Conservation (phyloP, 2,888 invertebrate species). For the Oxystoma pomonae region DNA sequence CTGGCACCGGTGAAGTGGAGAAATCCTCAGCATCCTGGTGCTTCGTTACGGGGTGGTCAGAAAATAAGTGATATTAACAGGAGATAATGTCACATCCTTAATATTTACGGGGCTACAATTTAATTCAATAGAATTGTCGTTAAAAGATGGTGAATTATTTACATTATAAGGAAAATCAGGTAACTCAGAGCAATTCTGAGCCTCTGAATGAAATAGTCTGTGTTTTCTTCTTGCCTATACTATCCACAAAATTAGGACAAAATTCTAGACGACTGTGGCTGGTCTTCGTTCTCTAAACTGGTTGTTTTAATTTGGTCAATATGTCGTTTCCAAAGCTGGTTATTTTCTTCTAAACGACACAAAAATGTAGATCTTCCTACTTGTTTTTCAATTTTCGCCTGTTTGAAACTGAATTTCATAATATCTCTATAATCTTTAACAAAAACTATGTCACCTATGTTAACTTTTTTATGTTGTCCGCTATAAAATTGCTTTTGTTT, state of each 20-base stretch:
- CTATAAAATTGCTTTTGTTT: not conserved
- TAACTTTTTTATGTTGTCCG: not conserved
- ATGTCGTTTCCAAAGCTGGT: not conserved
- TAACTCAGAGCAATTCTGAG: too few species aligned
- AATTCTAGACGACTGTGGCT: too few species aligned
- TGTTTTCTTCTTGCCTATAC: not conserved
- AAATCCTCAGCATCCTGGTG: not conserved
- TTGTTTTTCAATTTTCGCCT: conserved; percentile 1
- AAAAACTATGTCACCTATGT: not conserved
- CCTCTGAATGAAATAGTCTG: not conserved
- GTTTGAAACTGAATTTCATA: not conserved
- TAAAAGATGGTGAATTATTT: not conserved
- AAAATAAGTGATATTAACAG: not conserved
- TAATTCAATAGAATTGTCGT: not conserved
- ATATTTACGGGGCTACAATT: not conserved
- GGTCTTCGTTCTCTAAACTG: too few species aligned
- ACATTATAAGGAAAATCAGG: not conserved
- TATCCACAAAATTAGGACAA: too few species aligned
- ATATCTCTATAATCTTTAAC: not conserved
- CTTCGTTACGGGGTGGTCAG: not conserved
- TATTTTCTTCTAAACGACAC: not conserved
- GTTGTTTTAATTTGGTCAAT: not conserved
- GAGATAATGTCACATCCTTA: not conserved
- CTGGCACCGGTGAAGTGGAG: not conserved
- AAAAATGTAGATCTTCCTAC: not conserved